Base-by-base conservation (phyloP, 1,140 invertebrate genomes). In the Drosophila pachea region DNA sequence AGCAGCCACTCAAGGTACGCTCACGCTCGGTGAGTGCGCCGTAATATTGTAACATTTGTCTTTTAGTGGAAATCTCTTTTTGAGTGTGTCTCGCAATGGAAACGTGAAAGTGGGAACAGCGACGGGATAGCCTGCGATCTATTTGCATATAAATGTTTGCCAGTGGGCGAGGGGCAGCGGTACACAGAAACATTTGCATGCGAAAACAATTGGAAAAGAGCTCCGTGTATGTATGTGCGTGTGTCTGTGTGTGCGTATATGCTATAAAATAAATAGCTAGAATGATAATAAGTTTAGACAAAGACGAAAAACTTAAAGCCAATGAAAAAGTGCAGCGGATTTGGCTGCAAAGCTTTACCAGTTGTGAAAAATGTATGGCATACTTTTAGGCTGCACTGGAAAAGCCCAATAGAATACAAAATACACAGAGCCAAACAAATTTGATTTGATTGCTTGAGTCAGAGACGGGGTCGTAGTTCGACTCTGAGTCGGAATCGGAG, bases 31-130 rank as follows among this genome's bases (percentile, higher is more conserved):
- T 12, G 58, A 59, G 58, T 54, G 48, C 60, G 65, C 78, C 56
- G 79, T 83, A 76, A 83, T 83, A 83, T 83, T 83, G 79, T 83
- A 83, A 81, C 79, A 83, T 83, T 83, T 83, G 79, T 83, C 79
- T 83, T 82, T 83, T 83, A 83, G 79, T 83, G 76, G 76, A 83
- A 83, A 83, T 83, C 79, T 83, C 79, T 83, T 83, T 83, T 83
- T 83, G 79, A 83, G 79, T 84, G 79, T 76, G 73, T 83, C 75
- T 65, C 52, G 71, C 74, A 32, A 11, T 33, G 60, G 54, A 22
- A 68, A 33, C 45, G 38, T 38, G 32, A 6, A 14, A 53, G 38
- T 47, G 7, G n/a, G 4, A 38, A 42, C 56, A 16, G 22, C n/a
- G 42, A 35, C 53, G 78, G 50, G 59, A 43, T 36, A 14, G 40